Conservation (phyloP, 2,888 invertebrate species). For the Ophion obscuratus region DNA sequence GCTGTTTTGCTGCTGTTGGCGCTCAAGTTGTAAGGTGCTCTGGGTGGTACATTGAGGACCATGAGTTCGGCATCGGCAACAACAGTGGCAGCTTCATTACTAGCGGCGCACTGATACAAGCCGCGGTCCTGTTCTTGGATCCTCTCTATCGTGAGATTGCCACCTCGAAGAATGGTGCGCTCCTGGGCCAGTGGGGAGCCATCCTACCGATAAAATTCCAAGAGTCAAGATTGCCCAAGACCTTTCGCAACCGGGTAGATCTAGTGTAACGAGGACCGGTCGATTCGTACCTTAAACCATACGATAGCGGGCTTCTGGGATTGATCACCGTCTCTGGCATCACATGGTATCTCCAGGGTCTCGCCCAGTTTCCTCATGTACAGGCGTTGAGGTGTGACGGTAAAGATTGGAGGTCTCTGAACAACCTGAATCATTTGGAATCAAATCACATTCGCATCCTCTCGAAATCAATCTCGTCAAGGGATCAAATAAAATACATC, state of each 20-base stretch:
- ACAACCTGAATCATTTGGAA: slow-evolving; percentile 85
- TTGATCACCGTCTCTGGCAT: slow-evolving; percentile 89
- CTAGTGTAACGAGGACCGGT: neutral
- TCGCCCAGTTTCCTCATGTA: slow-evolving; percentile 94
- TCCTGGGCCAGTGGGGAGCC: slow-evolving; percentile 89
- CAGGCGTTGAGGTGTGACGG: slow-evolving; percentile 91
- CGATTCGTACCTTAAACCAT: slow-evolving; percentile 87
- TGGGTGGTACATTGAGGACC: slow-evolving; percentile 94
- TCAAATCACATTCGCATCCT: neutral
- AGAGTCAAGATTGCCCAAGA: neutral
- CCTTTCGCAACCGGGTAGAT: neutral
- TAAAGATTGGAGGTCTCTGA: slow-evolving; percentile 93
- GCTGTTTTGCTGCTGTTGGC: slow-evolving; percentile 90
- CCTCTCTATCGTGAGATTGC: slow-evolving; percentile 93
- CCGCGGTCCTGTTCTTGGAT: slow-evolving; percentile 95
- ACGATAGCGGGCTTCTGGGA: slow-evolving; percentile 88
- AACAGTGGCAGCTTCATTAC: slow-evolving; percentile 95
- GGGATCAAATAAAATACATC: neutral
- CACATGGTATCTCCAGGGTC: slow-evolving; percentile 92
- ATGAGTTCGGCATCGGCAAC: slow-evolving; percentile 91
- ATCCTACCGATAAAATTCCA: slow-evolving; percentile 87
- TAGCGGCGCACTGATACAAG: slow-evolving; percentile 92
- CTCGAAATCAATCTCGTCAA: neutral
- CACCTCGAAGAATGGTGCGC: slow-evolving; percentile 88
- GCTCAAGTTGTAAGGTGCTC: slow-evolving; percentile 94